phyloP scores from a whole-genome alignment of 2,888 invertebrate species.

The Crossocerus cetratus region DNA sequence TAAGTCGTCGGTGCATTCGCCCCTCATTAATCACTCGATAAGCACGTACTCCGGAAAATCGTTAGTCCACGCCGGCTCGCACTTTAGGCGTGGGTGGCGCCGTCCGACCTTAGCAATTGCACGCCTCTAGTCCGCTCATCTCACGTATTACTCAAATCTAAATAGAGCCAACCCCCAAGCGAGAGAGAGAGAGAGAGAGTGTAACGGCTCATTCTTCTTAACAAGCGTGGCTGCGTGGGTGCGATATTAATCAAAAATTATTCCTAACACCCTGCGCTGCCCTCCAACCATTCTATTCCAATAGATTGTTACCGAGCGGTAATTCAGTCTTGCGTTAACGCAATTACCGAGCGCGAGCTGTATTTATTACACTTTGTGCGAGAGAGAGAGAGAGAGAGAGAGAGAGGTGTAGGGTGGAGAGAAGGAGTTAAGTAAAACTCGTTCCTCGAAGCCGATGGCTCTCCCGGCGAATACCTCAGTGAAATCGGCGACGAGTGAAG shows the following conservation, averaged over 20 bases:
- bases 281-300: neutral
- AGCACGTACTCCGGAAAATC: conserved; percentile 58
- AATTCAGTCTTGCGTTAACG: neutral
- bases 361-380: neutral
- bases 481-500: neutral
- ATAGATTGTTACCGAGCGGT: no score
- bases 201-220: neutral
- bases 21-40: conserved; percentile 67
- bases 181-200: no score
- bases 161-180: no score
- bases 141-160: conserved; percentile 26
- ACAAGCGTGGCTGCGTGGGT: conserved; percentile 1
- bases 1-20: conserved; percentile 64
- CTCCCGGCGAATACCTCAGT: no score
- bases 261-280: neutral
- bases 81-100: conserved; percentile 49
- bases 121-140: conserved; percentile 4
- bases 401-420: no score
- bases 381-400: no score
- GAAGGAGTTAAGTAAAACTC: neutral
- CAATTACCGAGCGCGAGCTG: neutral
- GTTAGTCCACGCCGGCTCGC: conserved; percentile 38
- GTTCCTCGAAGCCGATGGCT: neutral
- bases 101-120: conserved; percentile 9
- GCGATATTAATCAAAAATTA: conserved; percentile 5